Base-by-base conservation (phyloP, 1,140 invertebrate species). In the Zaprionus nigranus region DNA sequence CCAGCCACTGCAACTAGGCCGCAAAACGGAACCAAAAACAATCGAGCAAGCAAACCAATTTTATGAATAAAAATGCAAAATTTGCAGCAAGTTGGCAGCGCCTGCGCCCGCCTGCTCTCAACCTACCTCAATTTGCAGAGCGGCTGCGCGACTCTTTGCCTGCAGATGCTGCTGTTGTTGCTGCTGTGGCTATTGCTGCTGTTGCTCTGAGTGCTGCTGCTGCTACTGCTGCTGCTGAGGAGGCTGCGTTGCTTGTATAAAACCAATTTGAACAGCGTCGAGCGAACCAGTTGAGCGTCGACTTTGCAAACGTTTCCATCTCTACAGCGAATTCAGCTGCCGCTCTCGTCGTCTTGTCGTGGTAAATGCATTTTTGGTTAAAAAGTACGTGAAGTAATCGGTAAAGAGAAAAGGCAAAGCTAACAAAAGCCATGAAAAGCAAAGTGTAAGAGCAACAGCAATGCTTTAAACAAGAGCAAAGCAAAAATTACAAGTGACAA, bases 251-350 rank as follows among this genome's bases (percentile, higher is more conserved):
- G 81, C 78, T 76, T 90, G 82, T 90, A 90, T 90, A 90, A 90
- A 90, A 90, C 75, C 85, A 85, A 90, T 79, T 85, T 85, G 86
- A 85, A 76, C 76, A 62, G 26, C 85, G 63, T 60, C 43, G 70
- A 38, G 75, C 81, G 85, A 90, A 90, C 86, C 85, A 90, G 85
- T 90, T 90, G 85, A 90, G 86, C 85, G 86, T 64, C 69, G 81
- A 79, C 81, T 85, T 90, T 81, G 85, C 83, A 82, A 86, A 79
- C 82, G 79, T 79, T 85, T 85, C 72, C 85, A 81, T 54, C 64
- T 54, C 40, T n/a, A 40, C 38, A 40, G 38, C 15, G 38, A 40
- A 40, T 40, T 40, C 15, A 40, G 13, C 38, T 38, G 34, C 46
- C 20, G 36, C 40, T 34, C 30, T 34, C 30, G 30, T 46, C 40